Percentiles rank a stretch among this genome's conserved stretches.
phyloP scores from a whole-genome alignment of 92 coral and sea anemone species.

The Micromussa lordhowensis region DNA sequence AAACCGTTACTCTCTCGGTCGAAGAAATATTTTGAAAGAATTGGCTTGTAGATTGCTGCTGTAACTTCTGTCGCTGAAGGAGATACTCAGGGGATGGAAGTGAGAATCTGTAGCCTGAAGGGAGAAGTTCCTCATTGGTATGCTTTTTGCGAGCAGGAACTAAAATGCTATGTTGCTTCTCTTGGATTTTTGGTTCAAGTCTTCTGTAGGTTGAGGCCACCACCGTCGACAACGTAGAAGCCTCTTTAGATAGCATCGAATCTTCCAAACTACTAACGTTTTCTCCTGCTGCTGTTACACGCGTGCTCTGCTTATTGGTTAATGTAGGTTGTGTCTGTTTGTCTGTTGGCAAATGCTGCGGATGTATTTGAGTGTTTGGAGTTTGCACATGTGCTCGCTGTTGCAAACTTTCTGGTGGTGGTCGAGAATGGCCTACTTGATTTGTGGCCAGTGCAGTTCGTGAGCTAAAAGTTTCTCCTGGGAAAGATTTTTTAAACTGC shows the following conservation, averaged over 20 bases:
- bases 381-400: neutral
- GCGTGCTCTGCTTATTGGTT: neutral
- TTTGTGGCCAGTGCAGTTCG: neutral
- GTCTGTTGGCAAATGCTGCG: neutral
- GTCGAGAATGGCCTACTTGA: neutral
- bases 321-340: neutral
- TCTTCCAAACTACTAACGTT: neutral
- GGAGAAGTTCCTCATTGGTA: constrained; percentile 18
- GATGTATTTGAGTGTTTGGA: constrained; percentile 4
- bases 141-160: constrained; percentile 40
- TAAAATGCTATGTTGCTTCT: constrained; percentile 5
- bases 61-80: constrained; percentile 38
- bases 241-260: neutral
- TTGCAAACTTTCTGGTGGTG: neutral
- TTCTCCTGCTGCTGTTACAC: neutral
- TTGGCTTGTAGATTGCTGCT: neutral
- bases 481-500: neutral
- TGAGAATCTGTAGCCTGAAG: constrained; percentile 32
- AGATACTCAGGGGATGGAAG: constrained; percentile 47
- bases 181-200: neutral
- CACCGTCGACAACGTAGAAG: neutral
- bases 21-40: constrained; percentile 7
- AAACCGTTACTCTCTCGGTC: neutral
- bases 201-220: neutral
- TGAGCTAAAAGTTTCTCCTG: neutral